These are phyloP conservation scores for Colossoma macropomum DNA, from an alignment of 2,113 vertebrate genomes.

Conservation along the genomic window DNA sequence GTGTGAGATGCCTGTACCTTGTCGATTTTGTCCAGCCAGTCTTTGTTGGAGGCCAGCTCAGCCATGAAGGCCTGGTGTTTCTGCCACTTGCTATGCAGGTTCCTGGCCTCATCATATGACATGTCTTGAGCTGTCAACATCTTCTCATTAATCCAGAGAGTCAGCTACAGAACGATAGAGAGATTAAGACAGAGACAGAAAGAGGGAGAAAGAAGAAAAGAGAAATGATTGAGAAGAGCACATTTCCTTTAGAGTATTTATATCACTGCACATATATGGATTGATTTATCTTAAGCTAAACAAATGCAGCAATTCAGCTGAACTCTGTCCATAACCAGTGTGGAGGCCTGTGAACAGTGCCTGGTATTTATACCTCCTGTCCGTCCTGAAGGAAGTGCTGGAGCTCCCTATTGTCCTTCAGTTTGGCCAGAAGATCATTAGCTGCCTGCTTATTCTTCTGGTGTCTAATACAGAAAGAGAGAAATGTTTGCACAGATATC, in stretches of 20 bases:
- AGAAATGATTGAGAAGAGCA: background rate
- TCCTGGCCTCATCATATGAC: conserved; percentile 91
- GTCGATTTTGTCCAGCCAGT: conserved; percentile 93
- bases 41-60: conserved; percentile 91
- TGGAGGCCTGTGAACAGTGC: background rate
- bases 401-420: conserved; percentile 91
- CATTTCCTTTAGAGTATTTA: background rate
- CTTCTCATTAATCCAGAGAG: conserved; percentile 93
- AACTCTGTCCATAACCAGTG: background rate
- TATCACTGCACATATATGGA: background rate
- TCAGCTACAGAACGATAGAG: conserved; percentile 75
- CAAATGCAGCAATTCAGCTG: background rate
- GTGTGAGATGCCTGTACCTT: conserved; percentile 76
- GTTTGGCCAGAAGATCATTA: conserved; percentile 83
- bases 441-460: conserved; percentile 84
- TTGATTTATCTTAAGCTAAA: background rate
- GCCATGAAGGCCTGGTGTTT: conserved; percentile 96
- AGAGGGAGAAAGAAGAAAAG: conserved; percentile 74
- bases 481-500: too few relatives aligned
- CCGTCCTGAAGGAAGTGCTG: conserved; percentile 94
- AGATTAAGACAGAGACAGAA: conserved; percentile 48
- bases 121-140: conserved; percentile 93
- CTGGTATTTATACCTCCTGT: conserved; percentile 82
- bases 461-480: conserved; percentile 75
- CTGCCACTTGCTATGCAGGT: conserved; percentile 96